phyloP scores from a whole-genome alignment of 2,113 vertebrate genomes.

The Salvelinus alpinus region DNA sequence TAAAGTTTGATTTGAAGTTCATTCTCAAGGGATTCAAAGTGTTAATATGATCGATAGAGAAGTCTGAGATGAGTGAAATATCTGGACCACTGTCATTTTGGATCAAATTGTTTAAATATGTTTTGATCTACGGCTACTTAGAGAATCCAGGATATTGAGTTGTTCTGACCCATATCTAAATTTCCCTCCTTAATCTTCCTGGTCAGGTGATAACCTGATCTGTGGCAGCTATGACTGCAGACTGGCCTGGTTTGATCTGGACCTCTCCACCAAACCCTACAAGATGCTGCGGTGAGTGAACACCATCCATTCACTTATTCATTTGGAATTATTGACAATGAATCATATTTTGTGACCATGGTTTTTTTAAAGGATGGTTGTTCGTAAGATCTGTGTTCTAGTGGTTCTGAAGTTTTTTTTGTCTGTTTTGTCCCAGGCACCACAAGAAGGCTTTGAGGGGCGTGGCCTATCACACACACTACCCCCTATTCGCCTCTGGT shows the following conservation, averaged over 20 bases:
- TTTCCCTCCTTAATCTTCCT: neutral
- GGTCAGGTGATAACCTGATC: slow-evolving; percentile 89
- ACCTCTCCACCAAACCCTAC: slow-evolving; percentile 90
- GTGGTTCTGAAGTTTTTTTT: neutral
- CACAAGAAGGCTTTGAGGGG: slow-evolving; percentile 85
- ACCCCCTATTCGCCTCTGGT: slow-evolving; percentile 88
- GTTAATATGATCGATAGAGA: no score
- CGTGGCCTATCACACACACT: slow-evolving; percentile 84
- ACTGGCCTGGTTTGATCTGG: slow-evolving; percentile 91
- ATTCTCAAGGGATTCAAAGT: no score
- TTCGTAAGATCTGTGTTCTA: neutral
- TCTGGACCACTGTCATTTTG: no score
- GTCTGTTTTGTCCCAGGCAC: slow-evolving; percentile 72
- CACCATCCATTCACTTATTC: neutral
- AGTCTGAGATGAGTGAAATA: no score
- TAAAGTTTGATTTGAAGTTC: no score
- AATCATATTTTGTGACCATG: no score
- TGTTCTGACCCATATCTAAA: no score
- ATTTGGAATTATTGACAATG: neutral
- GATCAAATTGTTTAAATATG: no score
- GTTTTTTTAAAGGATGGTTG: no score
- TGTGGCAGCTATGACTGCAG: slow-evolving; percentile 94
- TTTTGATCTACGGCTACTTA: no score
- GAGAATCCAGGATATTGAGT: no score
- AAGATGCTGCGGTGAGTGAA: slow-evolving; percentile 81